Base-by-base conservation (phyloP, 1,140 invertebrate genomes). In the Philotrypesis tridentata region DNA sequence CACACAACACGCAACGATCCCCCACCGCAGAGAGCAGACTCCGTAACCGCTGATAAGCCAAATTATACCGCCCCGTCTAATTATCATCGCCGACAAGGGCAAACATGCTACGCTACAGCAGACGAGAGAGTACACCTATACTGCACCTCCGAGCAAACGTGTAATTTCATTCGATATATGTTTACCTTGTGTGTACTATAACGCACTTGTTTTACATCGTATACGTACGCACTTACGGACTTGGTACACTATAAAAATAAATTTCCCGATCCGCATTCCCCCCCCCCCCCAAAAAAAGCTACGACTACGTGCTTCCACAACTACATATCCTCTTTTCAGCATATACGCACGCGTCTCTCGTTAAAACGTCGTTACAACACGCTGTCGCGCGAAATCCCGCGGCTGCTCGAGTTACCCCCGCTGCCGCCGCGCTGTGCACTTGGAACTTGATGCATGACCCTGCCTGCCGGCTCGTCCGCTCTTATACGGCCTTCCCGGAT, bases 401-500 rank as follows among this genome's bases (percentile, higher is more conserved):
- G 21, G 48, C 48, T 67, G 25, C 33, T 72, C 70, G 70, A 72
- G 70, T 72, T 72, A 48, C 70, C 70, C 48, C 27, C 43, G 23
- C 25, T 25, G 71, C 25, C 9, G 17, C 37, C n/a, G 43, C 37
- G n/a, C 21, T 33, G 1, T 73, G 40, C 71, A 63, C 55, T 61
- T 76, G 74, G 55, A 77, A 77, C 75, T 43, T 29, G 75, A 77
- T 40, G 37, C 75, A 33, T 67, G 75, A 77, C 75, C 75, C 75
- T 77, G 75, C 1, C 23, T 31, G 67, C 67, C 11, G 0, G 29
- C 29, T 65, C 12, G 21, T 0, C 4, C 11, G 23, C n/a, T n/a
- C n/a, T 17, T 23, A 25, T 7, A 8, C 55, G 63, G 75, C 75
- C 75, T 77, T 77, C 75, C 75, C 55, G 75, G 27, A 63, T 63